These are phyloP conservation scores for Botia kubotai DNA, from an alignment of 2,797 vertebrate species.

Conservation along the genomic window DNA sequence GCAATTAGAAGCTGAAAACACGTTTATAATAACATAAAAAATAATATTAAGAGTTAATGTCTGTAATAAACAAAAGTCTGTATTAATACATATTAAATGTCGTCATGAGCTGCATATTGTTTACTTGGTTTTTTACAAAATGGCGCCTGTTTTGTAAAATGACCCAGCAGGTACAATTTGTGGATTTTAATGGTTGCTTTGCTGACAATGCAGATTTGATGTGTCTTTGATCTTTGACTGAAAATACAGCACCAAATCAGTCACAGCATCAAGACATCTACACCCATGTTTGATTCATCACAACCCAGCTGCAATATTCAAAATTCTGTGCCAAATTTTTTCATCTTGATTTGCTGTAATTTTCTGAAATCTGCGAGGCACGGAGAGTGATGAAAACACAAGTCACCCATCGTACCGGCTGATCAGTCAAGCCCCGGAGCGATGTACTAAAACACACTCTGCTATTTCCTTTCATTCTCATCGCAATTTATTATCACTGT, in stretches of 20 bases:
- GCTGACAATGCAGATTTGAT: not conserved
- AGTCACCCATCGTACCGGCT: constrained; percentile 11
- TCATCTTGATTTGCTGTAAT: constrained; percentile 36
- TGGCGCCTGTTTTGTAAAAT: not conserved
- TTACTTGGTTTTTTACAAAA: not conserved
- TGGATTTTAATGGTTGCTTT: constrained; percentile 15
- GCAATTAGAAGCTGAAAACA: too few relatives aligned
- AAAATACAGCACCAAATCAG: not conserved
- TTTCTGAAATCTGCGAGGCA: constrained; percentile 4
- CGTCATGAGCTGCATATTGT: too few relatives aligned
- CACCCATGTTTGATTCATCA: constrained; percentile 1
- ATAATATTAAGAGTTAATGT: too few relatives aligned
- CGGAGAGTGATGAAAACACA: constrained; percentile 10
- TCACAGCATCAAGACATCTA: constrained; percentile 14
- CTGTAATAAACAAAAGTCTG: too few relatives aligned
- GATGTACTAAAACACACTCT: not conserved
- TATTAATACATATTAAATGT: too few relatives aligned
- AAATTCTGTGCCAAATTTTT: not conserved
- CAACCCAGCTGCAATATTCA: not conserved
- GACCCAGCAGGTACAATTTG: constrained; percentile 1
- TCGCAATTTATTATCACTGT: constrained; percentile 18
- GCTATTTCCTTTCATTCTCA: not conserved
- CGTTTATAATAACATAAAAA: too few relatives aligned
- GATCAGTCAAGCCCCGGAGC: constrained; percentile 19
- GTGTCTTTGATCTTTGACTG: not conserved